phyloP scores from a whole-genome alignment of 2,888 invertebrate genomes.

The Idaea aversata region DNA sequence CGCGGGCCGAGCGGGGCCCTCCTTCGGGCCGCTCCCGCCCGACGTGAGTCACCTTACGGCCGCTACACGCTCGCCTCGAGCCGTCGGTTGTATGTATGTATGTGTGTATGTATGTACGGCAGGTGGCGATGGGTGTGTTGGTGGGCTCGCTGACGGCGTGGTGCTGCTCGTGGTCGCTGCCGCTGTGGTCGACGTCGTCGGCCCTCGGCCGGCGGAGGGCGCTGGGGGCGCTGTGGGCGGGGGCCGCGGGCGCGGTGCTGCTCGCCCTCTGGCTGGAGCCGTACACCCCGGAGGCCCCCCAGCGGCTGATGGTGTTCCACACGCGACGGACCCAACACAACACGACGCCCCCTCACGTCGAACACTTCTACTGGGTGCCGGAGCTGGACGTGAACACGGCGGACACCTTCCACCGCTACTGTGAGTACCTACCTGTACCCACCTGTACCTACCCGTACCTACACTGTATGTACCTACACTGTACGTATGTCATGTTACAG shows the following conservation, averaged over 20 bases:
- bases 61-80: not conserved
- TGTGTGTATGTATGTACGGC: slow-evolving; percentile 10
- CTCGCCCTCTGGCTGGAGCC: slow-evolving; percentile 66
- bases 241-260: slow-evolving; percentile 42
- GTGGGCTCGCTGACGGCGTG: slow-evolving; percentile 64
- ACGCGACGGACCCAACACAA: slow-evolving; percentile 75
- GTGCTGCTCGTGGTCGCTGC: slow-evolving; percentile 57
- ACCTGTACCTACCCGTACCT: not conserved
- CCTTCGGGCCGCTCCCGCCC: slow-evolving; percentile 81
- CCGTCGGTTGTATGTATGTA: not conserved
- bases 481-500: slow-evolving; percentile 23
- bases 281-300: slow-evolving; percentile 82
- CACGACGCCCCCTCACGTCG: slow-evolving; percentile 62
- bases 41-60: slow-evolving; percentile 74
- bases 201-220: slow-evolving; percentile 20
- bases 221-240: slow-evolving; percentile 45
- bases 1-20: slow-evolving; percentile 86
- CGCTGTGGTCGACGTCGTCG: slow-evolving; percentile 42
- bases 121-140: slow-evolving; percentile 49
- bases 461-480: slow-evolving; percentile 33
- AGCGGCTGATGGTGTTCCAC: slow-evolving; percentile 87
- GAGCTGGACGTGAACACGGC: slow-evolving; percentile 88
- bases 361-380: slow-evolving; percentile 83
- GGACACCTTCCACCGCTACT: slow-evolving; percentile 44
- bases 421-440: slow-evolving; percentile 24